Evolutionary conservation across 2,113 vertebrate species (phyloP), one percentile per base, ranked within the genome.

Genomic region (Fregata magnificens): DNA sequence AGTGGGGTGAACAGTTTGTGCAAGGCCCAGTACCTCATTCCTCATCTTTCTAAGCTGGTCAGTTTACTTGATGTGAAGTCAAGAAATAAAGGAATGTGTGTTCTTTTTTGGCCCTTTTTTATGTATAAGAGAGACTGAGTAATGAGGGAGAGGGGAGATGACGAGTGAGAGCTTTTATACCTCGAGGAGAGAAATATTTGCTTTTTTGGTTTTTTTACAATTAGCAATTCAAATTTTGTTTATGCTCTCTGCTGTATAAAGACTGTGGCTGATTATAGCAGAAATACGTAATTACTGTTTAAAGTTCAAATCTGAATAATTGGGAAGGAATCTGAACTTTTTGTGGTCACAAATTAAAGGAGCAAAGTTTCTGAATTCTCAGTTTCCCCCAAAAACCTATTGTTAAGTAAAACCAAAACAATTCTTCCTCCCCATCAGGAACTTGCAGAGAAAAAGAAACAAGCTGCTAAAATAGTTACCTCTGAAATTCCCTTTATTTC

Each of bases 221-320:
- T 92, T 93, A 91, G 92, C 95, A 96, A 95, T 96, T 96, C 80
- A 95, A 61, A 94, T 93, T 44, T 93, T 91, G 84, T 93, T 94
- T 88, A 91, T 92, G 63, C 65, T 94, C 74, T 91, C 71, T 93
- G 63, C 59, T 82, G 53, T 83, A 38, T 89, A 79, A 95, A 96
- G 76, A 49, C 85, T 82, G 69, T 86, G 70, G 78, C 62, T 95
- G 84, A 80, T 94, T 94, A 90, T 93, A 78, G 86, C 55, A 85
- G 82, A 93, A 96, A 93, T 90, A 77, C 83, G 74, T 90, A 93
- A 91, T 96, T 96, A 86, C 78, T 91, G 78, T 88, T 96, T 91
- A 94, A 96, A 95, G 90, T 93, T 95, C 72, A 93, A 91, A 96
- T 92, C 80, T 94, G 86, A 92, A 85, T 92, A 96, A 93, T 47